Base-by-base conservation (phyloP, 2,797 vertebrate species). In the Characodon lateralis region DNA sequence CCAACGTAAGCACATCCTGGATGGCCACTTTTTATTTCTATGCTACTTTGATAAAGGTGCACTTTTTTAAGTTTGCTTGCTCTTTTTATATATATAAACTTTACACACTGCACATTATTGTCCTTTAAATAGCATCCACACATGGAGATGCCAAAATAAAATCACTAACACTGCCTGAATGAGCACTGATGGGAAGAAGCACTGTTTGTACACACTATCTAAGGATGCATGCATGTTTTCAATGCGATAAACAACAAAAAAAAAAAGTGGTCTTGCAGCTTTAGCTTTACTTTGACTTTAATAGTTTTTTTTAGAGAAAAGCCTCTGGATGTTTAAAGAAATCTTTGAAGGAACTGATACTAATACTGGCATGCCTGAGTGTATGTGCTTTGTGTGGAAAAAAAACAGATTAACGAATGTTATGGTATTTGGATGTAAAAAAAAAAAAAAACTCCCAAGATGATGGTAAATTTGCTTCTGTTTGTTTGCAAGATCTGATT, bases 401-500 rank as follows among this genome's bases (percentile, higher is more conserved):
- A 72, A 28, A 63, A 35, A 55, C 79, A 63, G 28, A 73, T 46
- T 13, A 71, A 80, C 75, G 76, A 87, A 85, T 85, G 70, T 91
- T 78, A 82, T 84, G 82, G 83, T 84, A 72, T 88, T 82, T 73
- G 51, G 31, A 89, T 79, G 85, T 84, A 88, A 86, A 82, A 87
- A 81, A 86, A 80, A 59, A 74, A 35, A 59, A 31, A 74, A 35
- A 35, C 58, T 74, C 75, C 59, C 31, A 77, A 82, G 66, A 73
- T 71, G 83, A 76, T 80, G 61, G 84, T 77, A 72, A 63, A 50
- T 58, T 80, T 85, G 50, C 86, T 78, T 90, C 87, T 92, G 90
- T 90, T 88, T 92, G 90, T 93, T 92, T 92, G 92, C 89, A 91
- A 48, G 77, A 74, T 39, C 35, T 77, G 48, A 83, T 80, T 77